Conservation (phyloP, 2,797 vertebrate species). For the Scomberomorus guttatus region DNA sequence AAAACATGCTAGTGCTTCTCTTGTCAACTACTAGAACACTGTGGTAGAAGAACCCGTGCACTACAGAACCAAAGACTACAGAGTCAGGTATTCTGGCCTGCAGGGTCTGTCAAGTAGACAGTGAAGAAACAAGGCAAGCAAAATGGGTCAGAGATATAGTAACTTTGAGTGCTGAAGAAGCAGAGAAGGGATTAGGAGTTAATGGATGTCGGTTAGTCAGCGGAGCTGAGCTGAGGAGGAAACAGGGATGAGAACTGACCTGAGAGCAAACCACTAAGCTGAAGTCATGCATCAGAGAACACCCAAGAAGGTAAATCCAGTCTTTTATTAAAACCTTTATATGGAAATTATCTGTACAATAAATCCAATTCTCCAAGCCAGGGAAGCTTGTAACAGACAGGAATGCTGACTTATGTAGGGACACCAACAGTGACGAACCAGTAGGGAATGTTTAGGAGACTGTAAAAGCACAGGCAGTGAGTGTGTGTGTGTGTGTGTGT, state of each 20-base stretch:
- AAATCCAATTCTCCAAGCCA: neutral
- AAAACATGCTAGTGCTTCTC: constrained; percentile 35
- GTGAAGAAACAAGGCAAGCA: constrained; percentile 1
- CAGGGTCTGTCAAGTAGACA: constrained; percentile 46
- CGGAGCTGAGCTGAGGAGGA: constrained; percentile 42
- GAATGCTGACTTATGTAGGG: constrained; percentile 19
- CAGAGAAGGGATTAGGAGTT: constrained; percentile 71
- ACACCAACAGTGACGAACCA: constrained; percentile 28
- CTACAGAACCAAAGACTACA: constrained; percentile 27
- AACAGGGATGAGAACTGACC: constrained; percentile 4
- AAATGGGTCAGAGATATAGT: constrained; percentile 16
- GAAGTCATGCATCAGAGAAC: constrained; percentile 43
- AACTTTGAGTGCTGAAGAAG: constrained; percentile 45
- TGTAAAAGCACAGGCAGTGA: constrained; percentile 39
- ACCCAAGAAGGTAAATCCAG: constrained; percentile 13
- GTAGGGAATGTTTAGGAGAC: constrained; percentile 45
- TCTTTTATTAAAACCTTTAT: neutral
- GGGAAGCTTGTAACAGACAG: constrained; percentile 16
- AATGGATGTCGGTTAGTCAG: constrained; percentile 76
- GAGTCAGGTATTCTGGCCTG: neutral
- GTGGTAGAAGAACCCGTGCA: constrained; percentile 4
- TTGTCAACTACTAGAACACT: neutral
- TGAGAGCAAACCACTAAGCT: constrained; percentile 9
- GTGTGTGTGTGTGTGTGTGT: constrained; percentile 23
- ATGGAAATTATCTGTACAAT: neutral